Base-by-base conservation (phyloP, 2,113 vertebrate genomes). In the Centropus unirufus region DNA sequence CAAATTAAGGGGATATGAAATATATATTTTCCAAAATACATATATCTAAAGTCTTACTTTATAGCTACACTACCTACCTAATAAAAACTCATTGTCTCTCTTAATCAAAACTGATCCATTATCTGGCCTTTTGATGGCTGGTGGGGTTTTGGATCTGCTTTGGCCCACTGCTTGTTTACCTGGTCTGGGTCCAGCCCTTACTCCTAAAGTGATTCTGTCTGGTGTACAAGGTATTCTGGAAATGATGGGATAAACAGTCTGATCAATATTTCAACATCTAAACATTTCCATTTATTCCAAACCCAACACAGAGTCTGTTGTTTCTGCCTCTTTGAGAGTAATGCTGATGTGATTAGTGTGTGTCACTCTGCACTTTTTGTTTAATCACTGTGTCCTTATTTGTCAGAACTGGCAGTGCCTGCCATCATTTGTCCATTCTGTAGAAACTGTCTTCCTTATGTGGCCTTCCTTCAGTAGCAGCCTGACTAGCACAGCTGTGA, bases 401-500 rank as follows among this genome's bases (percentile, higher is more conserved):
- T 76, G 23, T 64, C 2, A 1, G 32, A 80, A 76, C 13, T 51
- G 21, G 6, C 34, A 26, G 39, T 14, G 34, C 5, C 24, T 86
- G 27, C 5, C 27, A 23, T 51, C 13, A 13, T 30, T 13, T 42
- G 44, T 30, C 14, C 22, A 19, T 55, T 24, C 24, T 11, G 21
- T 12, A 57, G 6, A 13, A 55, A 18, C 44, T 24, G 16, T 17
- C 34, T 88, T 70, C 16, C 30, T 67, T 51, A 5, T 27, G 16
- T 59, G 27, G 1, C 12, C 24, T 75, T 82, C 24, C 4, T 51
- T 77, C 16, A 8, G 23, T 18, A 36, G 18, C 10, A 59, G 54
- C 3, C 27, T 58, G 66, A 46, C 8, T 23, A 19, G 34, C 0
- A 0, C 9, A 19, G 11, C 14, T 14, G 5, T n/a, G 18, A 80